A percentile compares a stretch with the other conserved stretches of the same genome.
phyloP scores from a whole-genome alignment of 1,140 invertebrate genomes.

The Macrosteles quadrilineatus region DNA sequence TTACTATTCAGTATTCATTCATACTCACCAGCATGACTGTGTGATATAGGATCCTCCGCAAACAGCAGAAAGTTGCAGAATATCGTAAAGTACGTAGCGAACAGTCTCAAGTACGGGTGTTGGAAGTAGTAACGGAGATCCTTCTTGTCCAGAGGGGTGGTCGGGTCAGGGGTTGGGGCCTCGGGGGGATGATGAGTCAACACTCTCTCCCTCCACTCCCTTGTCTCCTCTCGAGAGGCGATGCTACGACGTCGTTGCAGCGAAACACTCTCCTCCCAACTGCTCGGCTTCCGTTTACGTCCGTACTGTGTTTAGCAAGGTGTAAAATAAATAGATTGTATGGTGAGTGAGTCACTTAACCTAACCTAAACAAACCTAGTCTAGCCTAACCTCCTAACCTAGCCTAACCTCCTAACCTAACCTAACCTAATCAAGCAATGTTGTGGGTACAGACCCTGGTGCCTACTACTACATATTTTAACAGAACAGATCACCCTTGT shows the following conservation, averaged over 20 bases:
- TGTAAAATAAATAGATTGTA: no score
- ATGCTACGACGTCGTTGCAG: constrained; percentile 38
- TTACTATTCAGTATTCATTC: no score
- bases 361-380: no score
- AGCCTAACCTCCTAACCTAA: no score
- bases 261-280: constrained; percentile 41
- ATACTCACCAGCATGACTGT: constrained; percentile 49
- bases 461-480: no score
- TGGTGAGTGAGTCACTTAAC: no score
- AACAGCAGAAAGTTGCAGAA: constrained; percentile 62
- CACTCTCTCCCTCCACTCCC: constrained; percentile 19
- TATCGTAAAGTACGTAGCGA: constrained; percentile 57
- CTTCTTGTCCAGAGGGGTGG: constrained; percentile 48
- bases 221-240: constrained; percentile 31
- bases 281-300: constrained; percentile 28
- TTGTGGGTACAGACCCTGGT: no score
- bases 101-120: constrained; percentile 57
- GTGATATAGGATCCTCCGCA: constrained; percentile 61
- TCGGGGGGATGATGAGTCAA: constrained; percentile 40
- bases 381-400: no score
- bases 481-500: no score
- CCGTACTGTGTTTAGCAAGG: no score
- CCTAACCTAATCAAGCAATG: no score
- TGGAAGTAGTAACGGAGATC: constrained; percentile 59
- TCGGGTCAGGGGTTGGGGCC: constrained; percentile 24